Evolutionary conservation across 2,113 vertebrate species (phyloP), one percentile per base, ranked within the genome.

Genomic region (Microtus richardsoni): DNA sequence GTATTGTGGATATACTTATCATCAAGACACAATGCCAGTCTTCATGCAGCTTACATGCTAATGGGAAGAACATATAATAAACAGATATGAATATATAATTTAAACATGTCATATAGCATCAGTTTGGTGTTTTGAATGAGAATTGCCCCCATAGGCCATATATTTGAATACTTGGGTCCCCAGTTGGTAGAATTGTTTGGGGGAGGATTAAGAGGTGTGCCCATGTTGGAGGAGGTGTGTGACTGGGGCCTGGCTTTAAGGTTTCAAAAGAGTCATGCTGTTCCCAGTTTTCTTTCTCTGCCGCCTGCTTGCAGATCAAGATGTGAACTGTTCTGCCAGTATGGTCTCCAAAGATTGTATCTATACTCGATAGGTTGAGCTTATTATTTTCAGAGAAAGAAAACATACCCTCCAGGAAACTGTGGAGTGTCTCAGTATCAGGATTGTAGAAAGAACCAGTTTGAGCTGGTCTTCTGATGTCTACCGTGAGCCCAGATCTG

Each of bases 41-140:
- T 85, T 94, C 33, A 49, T 75, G n/a, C 89, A 91, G 91, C 66
- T 93, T 93, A 75, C 47, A 91, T 77, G 88, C 26, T 85, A 95
- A 83, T 62, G 62, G 62, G 71, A 84, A n/a, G 86, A 30, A 66
- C 58, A 91, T 79, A 87, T 6, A 79, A 85, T 94, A 91, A 89
- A 87, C 41, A 84, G 33, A n/a, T 64, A 8, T 49, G 6, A 28
- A n/a, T 49, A 66, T 92, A 62, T 88, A 88, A 92, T 89, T 66
- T 96, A 93, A 93, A 86, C 84, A 77, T 36, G 79, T 77, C 89
- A 90, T 60, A 60, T 10, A 68, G 44, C 47, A 86, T 80, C 80
- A 93, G n/a, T 58, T 54, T 54, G 47, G 28, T 74, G n/a, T 21
- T 80, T 54, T 80, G 33, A 80, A 58, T 24, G 49, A n/a, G 33